A percentile compares a stretch with the other conserved stretches of the same genome.
These are phyloP conservation scores for Lepidocyrtinus sp. DNA, from an alignment of 2,888 invertebrate species.

Conservation along the genomic window DNA sequence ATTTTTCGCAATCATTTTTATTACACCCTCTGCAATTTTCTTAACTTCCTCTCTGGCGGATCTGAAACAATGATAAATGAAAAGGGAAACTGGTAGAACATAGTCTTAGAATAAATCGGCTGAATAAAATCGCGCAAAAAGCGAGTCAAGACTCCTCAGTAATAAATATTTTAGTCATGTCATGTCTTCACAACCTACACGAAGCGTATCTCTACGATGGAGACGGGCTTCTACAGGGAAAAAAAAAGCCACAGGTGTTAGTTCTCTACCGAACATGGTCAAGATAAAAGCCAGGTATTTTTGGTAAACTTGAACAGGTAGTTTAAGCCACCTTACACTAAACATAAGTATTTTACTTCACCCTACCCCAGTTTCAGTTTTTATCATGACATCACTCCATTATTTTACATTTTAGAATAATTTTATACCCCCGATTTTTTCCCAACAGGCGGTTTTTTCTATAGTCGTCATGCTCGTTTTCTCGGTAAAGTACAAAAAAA, in stretches of 20 bases:
- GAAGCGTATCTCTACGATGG: not conserved
- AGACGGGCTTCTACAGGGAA: not conserved
- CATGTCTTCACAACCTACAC: not conserved
- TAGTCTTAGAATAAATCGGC: conserved; percentile 2
- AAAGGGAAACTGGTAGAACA: conserved; percentile 29
- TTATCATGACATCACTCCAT: conserved; percentile 14
- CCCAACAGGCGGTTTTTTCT: not conserved
- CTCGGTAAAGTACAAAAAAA: too few species aligned
- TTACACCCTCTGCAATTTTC: conserved; percentile 29
- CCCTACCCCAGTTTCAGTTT: conserved; percentile 22
- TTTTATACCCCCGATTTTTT: not conserved
- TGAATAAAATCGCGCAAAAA: conserved; percentile 27
- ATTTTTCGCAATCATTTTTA: conserved; percentile 22
- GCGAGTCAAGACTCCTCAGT: too few species aligned
- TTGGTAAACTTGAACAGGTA: not conserved
- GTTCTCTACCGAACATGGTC: not conserved
- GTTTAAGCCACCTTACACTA: too few species aligned
- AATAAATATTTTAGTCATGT: not conserved
- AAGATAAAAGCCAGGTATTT: too few species aligned
- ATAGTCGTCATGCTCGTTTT: too few species aligned
- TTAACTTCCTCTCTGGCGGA: conserved; percentile 50
- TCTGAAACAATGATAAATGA: conserved; percentile 13
- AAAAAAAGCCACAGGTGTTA: conserved; percentile 36
- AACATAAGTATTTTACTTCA: too few species aligned
- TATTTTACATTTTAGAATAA: not conserved